Conservation (phyloP, 2,113 vertebrate species). For the Nettapus auritus region DNA sequence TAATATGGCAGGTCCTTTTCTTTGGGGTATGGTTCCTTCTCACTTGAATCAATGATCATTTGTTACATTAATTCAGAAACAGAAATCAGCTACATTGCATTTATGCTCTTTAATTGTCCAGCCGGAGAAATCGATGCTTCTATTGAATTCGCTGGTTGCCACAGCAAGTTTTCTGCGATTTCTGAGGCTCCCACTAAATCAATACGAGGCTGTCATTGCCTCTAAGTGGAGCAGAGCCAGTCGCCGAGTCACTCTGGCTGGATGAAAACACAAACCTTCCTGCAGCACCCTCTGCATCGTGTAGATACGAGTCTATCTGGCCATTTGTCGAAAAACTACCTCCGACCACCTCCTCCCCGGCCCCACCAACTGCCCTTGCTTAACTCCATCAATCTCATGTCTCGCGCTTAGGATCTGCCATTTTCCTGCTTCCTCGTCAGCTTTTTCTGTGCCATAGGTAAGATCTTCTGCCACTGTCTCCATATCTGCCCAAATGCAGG, state of each 20-base stretch:
- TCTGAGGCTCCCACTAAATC: slow-evolving; percentile 56
- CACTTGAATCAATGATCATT: slow-evolving; percentile 54
- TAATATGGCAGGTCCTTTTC: not conserved
- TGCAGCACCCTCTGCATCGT: not conserved
- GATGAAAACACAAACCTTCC: not conserved
- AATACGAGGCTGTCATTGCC: not conserved
- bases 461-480: not conserved
- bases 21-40: slow-evolving; percentile 18
- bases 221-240: not conserved
- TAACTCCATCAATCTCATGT: not conserved
- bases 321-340: rapidly evolving
- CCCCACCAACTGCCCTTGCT: not conserved
- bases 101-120: slow-evolving; percentile 68
- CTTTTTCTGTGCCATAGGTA: not conserved
- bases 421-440: not conserved
- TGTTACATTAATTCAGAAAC: slow-evolving; percentile 70
- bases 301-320: not conserved
- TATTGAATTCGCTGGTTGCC: slow-evolving; percentile 66
- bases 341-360: not conserved
- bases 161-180: slow-evolving; percentile 66
- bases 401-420: not conserved
- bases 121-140: slow-evolving; percentile 66
- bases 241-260: not conserved
- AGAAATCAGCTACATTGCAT: slow-evolving; percentile 47
- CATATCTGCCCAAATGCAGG: not conserved